Percentiles rank a stretch among this genome's conserved stretches.
Evolutionary conservation across 2,113 vertebrate species (phyloP).

Genomic region (Conger conger): DNA sequence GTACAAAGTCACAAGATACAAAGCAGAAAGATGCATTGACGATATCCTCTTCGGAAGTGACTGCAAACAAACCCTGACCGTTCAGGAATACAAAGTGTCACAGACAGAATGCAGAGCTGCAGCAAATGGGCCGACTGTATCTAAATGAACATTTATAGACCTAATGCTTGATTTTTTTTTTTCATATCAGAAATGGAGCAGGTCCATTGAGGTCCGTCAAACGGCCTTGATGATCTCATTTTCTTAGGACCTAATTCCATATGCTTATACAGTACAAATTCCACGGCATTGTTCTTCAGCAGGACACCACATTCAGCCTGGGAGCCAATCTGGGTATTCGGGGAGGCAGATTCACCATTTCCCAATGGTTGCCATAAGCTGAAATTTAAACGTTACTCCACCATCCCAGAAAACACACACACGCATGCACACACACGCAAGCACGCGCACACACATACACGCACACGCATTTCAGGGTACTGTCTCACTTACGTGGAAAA

Average conservation of each 20-base stretch:
- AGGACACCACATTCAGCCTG: neutral
- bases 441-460: too few species aligned
- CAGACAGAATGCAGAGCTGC: slow-evolving; percentile 38
- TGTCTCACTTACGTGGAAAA: neutral
- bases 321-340: neutral
- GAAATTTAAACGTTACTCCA: neutral
- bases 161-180: neutral
- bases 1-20: slow-evolving; percentile 89
- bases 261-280: neutral
- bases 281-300: neutral
- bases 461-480: neutral
- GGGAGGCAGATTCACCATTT: neutral
- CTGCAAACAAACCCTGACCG: slow-evolving; percentile 61
- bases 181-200: slow-evolving; percentile 19
- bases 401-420: neutral
- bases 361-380: neutral
- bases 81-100: slow-evolving; percentile 36
- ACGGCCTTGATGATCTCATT: neutral
- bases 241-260: neutral
- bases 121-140: slow-evolving; percentile 44
- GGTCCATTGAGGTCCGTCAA: neutral
- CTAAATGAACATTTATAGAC: slow-evolving; percentile 33
- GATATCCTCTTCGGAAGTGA: slow-evolving; percentile 68
- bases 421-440: too few species aligned
- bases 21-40: slow-evolving; percentile 77